phyloP scores from a whole-genome alignment of 2,113 vertebrate species.

The Xiphorhynchus elegans region DNA sequence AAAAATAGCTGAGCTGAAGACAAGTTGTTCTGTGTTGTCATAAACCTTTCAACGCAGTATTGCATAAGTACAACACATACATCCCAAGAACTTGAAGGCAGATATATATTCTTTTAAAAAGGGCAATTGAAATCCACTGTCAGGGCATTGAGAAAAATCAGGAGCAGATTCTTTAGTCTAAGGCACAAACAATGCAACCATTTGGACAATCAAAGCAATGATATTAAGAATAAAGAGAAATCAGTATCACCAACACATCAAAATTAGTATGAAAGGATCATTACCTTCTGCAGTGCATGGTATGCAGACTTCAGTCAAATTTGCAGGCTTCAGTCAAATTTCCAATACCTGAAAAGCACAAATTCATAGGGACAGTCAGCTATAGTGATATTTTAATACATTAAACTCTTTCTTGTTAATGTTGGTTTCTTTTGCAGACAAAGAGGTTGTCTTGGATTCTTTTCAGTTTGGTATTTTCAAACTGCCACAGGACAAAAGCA shows the following conservation, averaged over 20 bases:
- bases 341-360: constrained; percentile 36
- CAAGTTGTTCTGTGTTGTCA: not conserved
- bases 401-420: not conserved
- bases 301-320: not conserved
- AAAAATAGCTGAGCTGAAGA: not conserved
- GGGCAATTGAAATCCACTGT: not conserved
- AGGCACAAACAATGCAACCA: not conserved
- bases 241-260: not conserved
- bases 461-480: not conserved
- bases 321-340: not conserved
- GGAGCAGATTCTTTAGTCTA: not conserved
- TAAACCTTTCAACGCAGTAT: not conserved
- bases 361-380: not conserved
- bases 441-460: not conserved
- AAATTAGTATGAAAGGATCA: not conserved
- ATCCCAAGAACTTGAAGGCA: not conserved
- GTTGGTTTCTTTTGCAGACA: not conserved
- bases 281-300: constrained; percentile 41
- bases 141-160: not conserved
- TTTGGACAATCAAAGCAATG: not conserved
- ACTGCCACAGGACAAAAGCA: not conserved
- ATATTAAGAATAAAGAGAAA: not conserved
- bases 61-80: not conserved
- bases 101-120: not conserved
- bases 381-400: not conserved